Evolutionary conservation across 2,797 vertebrate genomes (phyloP).

Genomic region (Bryconaethiops microstoma): DNA sequence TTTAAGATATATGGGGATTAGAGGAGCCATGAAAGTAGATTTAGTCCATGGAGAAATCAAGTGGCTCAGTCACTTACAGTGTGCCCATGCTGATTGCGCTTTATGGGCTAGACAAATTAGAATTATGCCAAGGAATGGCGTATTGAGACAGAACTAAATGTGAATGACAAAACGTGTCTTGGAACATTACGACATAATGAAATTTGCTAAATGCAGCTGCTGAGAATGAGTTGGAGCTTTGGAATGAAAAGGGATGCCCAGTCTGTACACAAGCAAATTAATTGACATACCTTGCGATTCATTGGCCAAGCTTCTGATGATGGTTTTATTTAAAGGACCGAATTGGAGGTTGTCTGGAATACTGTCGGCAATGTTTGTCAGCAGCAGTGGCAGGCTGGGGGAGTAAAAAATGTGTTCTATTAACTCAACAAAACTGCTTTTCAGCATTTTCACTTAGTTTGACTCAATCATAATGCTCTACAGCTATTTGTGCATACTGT

Average conservation of each 20-base stretch:
- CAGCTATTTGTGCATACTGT: conserved; percentile 10
- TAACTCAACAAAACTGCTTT: conserved; percentile 26
- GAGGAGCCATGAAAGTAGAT: conserved; percentile 53
- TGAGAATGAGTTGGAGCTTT: neutral
- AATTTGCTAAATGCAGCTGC: conserved; percentile 16
- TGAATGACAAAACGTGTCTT: conserved; percentile 28
- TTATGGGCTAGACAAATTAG: conserved; percentile 46
- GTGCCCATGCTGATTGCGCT: conserved; percentile 28
- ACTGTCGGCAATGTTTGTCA: conserved; percentile 58
- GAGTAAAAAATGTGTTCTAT: conserved; percentile 44
- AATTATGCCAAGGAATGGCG: conserved; percentile 41
- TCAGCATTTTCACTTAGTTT: conserved; percentile 7
- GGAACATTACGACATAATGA: conserved; percentile 20
- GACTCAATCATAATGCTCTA: conserved; percentile 37
- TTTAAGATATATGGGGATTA: conserved; percentile 46
- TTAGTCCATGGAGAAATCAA: conserved; percentile 37
- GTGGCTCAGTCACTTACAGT: conserved; percentile 47
- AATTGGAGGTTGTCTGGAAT: conserved; percentile 71
- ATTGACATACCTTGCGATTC: conserved; percentile 73
- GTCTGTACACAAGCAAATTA: conserved; percentile 14
- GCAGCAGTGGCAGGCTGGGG: conserved; percentile 65
- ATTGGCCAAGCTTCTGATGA: conserved; percentile 62
- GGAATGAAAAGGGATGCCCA: conserved; percentile 27
- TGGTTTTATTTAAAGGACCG: conserved; percentile 61
- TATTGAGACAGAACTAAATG: conserved; percentile 38